Evolutionary conservation across 2,888 invertebrate species (phyloP).

Genomic region (Monopis laevigella): DNA sequence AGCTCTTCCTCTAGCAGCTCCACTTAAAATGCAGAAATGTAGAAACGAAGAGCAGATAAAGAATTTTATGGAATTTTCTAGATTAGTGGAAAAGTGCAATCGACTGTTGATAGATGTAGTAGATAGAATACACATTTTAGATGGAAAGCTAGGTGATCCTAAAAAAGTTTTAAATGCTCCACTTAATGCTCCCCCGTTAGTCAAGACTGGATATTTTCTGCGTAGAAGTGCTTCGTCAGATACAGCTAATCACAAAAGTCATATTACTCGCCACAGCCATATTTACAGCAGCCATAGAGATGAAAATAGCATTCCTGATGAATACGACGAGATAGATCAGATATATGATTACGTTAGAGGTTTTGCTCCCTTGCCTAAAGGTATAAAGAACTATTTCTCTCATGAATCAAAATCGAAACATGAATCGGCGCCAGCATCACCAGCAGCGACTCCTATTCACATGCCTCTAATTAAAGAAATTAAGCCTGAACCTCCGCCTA

Average conservation of each 20-base stretch:
- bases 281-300: slow-evolving; percentile 69
- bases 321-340: slow-evolving; percentile 96
- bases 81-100: slow-evolving; percentile 81
- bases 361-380: slow-evolving; percentile 89
- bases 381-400: slow-evolving; percentile 72
- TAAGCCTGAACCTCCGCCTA: slow-evolving; percentile 90
- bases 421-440: slow-evolving; percentile 66
- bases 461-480: slow-evolving; percentile 65
- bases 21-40: slow-evolving; percentile 83
- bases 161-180: slow-evolving; percentile 53
- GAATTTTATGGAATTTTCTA: slow-evolving; percentile 77
- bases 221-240: slow-evolving; percentile 83
- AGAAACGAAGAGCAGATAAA: slow-evolving; percentile 84
- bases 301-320: slow-evolving; percentile 76
- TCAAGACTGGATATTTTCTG: slow-evolving; percentile 75
- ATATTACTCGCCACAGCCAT: slow-evolving; percentile 58
- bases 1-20: slow-evolving; percentile 86
- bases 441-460: slow-evolving; percentile 63
- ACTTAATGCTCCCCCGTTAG: slow-evolving; percentile 48
- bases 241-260: slow-evolving; percentile 67
- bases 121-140: slow-evolving; percentile 82
- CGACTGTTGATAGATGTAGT: slow-evolving; percentile 79
- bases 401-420: slow-evolving; percentile 52
- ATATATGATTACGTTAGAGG: slow-evolving; percentile 96
- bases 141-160: slow-evolving; percentile 80